Conservation (phyloP, 2,888 invertebrate genomes). For the Cantharis flavilabris region DNA sequence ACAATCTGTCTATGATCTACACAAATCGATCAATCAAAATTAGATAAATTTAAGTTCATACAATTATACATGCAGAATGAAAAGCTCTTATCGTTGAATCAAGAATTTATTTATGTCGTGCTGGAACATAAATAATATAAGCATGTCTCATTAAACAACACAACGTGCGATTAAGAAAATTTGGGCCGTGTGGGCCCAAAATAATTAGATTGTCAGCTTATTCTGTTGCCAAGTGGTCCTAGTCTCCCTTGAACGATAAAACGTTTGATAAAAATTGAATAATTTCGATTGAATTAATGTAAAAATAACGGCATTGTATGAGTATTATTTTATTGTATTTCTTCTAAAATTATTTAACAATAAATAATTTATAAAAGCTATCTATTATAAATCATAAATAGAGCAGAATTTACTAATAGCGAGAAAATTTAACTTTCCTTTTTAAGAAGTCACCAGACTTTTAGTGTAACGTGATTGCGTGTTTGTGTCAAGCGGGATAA, state of each 20-base stretch:
- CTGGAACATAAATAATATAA: neutral
- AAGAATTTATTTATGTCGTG: neutral
- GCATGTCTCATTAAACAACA: neutral
- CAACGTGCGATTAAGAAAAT: too few relatives aligned
- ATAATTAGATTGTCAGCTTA: neutral
- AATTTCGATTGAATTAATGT: neutral
- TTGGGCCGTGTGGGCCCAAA: too few relatives aligned
- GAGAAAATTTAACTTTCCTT: neutral
- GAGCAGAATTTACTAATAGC: neutral
- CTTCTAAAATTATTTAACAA: neutral
- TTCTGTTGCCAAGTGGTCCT: neutral
- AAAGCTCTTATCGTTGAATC: too few relatives aligned
- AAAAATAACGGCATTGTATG: neutral
- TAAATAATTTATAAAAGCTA: neutral
- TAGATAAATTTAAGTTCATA: neutral
- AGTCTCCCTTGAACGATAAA: too few relatives aligned
- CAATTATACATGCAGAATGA: too few relatives aligned
- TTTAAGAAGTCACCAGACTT: neutral
- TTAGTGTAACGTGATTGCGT: slow-evolving; percentile 3
- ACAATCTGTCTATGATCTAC: neutral
- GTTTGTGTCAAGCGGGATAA: neutral
- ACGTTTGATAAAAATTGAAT: too few relatives aligned
- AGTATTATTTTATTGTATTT: neutral
- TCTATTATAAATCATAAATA: neutral
- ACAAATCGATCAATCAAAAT: neutral